phyloP scores from a whole-genome alignment of 2,888 invertebrate species.

The Caenorhabditis panamensis region DNA sequence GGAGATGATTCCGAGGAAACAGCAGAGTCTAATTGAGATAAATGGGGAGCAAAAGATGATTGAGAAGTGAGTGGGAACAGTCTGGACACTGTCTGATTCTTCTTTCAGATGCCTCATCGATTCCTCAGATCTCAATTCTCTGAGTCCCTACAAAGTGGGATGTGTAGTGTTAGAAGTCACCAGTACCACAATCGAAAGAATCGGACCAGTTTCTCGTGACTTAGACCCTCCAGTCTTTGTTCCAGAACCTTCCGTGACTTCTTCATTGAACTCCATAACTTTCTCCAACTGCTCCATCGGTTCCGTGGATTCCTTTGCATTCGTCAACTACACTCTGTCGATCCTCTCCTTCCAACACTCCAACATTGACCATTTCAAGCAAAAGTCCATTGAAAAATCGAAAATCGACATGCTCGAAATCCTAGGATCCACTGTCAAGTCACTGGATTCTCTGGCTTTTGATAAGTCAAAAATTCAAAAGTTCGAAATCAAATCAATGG shows the following conservation, averaged over 20 bases:
- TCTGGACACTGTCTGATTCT: not conserved
- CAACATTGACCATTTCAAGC: slow-evolving; percentile 21
- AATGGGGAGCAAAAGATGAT: slow-evolving; percentile 14
- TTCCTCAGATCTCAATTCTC: slow-evolving; percentile 22
- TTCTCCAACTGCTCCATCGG: slow-evolving; percentile 57
- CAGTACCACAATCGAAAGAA: slow-evolving; percentile 34
- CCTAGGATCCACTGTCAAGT: slow-evolving; percentile 9
- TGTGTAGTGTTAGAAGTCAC: slow-evolving; percentile 40
- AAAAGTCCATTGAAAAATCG: slow-evolving; percentile 50
- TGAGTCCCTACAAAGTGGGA: slow-evolving; percentile 45
- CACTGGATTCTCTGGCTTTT: slow-evolving; percentile 8
- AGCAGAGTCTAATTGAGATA: slow-evolving; percentile 15
- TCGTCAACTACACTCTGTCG: slow-evolving; percentile 41
- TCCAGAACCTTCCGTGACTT: slow-evolving; percentile 20
- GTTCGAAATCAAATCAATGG: slow-evolving; percentile 38
- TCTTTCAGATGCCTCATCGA: slow-evolving; percentile 40
- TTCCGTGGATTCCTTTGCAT: slow-evolving; percentile 28
- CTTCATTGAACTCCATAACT: slow-evolving; percentile 22
- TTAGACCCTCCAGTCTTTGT: slow-evolving; percentile 11
- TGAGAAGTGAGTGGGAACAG: slow-evolving; percentile 9
- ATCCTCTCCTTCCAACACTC: slow-evolving; percentile 43
- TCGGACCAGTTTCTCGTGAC: slow-evolving; percentile 35
- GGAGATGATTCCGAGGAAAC: slow-evolving; percentile 22
- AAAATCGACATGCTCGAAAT: slow-evolving; percentile 30
- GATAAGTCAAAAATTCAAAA: slow-evolving; percentile 40